Evolutionary conservation across 2,888 invertebrate species (phyloP).

Genomic region (Escarpia spicata): DNA sequence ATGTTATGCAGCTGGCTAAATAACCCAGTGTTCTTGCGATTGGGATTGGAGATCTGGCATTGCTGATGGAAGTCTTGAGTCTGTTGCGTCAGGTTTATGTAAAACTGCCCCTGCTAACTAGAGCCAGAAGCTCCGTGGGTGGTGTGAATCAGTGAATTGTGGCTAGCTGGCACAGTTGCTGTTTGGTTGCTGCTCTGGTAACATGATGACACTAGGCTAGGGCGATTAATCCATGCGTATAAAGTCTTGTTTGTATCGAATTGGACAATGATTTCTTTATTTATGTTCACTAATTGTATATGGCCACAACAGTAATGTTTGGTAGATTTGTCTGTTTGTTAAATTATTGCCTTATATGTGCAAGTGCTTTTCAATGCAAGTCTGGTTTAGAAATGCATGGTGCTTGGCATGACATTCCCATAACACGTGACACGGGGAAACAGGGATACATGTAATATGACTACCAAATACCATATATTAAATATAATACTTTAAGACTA

Average conservation of each 20-base stretch:
- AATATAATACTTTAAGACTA: not conserved
- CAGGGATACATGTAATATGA: too few species aligned
- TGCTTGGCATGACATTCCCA: too few species aligned
- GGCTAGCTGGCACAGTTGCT: not conserved
- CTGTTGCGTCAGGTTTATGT: conserved; percentile 10
- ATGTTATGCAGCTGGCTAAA: not conserved
- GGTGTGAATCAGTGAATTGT: not conserved
- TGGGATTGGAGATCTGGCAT: not conserved
- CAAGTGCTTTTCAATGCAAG: not conserved
- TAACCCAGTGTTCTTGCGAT: not conserved
- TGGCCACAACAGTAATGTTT: not conserved
- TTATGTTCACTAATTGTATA: not conserved
- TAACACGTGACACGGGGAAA: too few species aligned
- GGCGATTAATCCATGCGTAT: not conserved
- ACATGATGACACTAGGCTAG: not conserved
- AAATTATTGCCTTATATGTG: not conserved
- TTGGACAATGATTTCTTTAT: not conserved
- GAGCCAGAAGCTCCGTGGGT: not conserved
- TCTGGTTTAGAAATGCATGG: not conserved
- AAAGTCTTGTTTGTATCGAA: not conserved
- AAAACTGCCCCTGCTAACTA: not conserved
- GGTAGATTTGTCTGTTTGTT: not conserved
- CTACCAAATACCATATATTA: too few species aligned
- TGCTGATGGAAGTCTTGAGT: not conserved
- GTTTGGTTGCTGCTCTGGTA: not conserved